phyloP scores from a whole-genome alignment of 2,888 invertebrate genomes.

The Thumatha senex region DNA sequence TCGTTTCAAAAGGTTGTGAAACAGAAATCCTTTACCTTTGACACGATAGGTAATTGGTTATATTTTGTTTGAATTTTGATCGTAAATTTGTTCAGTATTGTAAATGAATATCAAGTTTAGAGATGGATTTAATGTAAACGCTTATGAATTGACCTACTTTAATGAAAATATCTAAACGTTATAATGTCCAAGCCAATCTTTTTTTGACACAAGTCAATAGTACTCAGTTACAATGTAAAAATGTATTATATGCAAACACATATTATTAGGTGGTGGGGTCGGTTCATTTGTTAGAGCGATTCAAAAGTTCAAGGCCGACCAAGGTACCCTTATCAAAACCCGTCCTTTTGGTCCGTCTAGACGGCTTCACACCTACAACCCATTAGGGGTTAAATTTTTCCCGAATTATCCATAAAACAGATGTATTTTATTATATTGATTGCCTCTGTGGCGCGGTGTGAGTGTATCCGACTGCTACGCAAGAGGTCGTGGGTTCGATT shows the following conservation, averaged over 20 bases:
- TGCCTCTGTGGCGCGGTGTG: too few species aligned
- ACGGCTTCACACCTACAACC: constrained; percentile 78
- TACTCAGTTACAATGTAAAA: constrained; percentile 33
- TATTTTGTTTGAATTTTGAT: constrained; percentile 62
- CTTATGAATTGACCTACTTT: constrained; percentile 39
- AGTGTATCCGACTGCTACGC: too few species aligned
- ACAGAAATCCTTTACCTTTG: constrained; percentile 51
- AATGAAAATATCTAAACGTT: constrained; percentile 29
- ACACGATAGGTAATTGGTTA: constrained; percentile 63
- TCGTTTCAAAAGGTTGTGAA: constrained; percentile 50
- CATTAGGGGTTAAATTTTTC: constrained; percentile 64
- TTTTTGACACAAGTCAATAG: constrained; percentile 17
- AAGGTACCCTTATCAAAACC: constrained; percentile 78
- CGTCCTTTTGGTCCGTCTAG: constrained; percentile 79
- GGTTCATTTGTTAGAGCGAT: constrained; percentile 77
- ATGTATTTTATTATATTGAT: too few species aligned
- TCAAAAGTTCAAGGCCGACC: constrained; percentile 77
- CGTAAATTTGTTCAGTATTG: constrained; percentile 59
- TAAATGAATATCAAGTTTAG: constrained; percentile 51
- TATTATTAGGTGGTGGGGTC: constrained; percentile 39
- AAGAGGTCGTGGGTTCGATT: too few species aligned
- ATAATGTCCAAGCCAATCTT: constrained; percentile 10
- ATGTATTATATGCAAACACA: constrained; percentile 44
- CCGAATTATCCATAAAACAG: constrained; percentile 18
- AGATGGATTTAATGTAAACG: constrained; percentile 43